Base-by-base conservation (phyloP, 2,113 vertebrate species). In the Eclectus roratus region DNA sequence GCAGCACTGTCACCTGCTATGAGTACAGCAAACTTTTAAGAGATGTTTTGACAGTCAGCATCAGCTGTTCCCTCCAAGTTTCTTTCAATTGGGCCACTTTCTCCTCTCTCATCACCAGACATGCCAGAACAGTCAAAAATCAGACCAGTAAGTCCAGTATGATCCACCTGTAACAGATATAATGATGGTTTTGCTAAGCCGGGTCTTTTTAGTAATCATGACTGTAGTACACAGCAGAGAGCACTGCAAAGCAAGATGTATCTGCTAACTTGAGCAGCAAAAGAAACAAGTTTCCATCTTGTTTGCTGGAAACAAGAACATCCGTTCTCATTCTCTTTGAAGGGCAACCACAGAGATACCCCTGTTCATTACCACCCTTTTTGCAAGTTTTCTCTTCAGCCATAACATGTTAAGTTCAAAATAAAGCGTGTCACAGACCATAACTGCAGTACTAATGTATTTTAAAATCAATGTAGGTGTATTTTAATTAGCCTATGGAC, bases 121-220 rank as follows among this genome's bases (percentile, higher is more conserved):
- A 76, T 77, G 10, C 17, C 3, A 4, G 31, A 85, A 69, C 35
- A 88, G 71, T 55, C 52, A 29, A 68, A 88, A 93, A 37, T 3
- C 5, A 1, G 35, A 68, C 56, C 24, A 50, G 61, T 68, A 68
- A 87, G 19, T 39, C 39, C 0, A 0, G 1, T 10, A 60, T 28
- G 61, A 69, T n/a, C 33, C 53, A 61, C 19, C 24, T 3, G 0
- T 44, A 79, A 0, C 2, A 1, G 12, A 76, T 13, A 43, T 2
- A 9, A 2, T 76, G 27, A 47, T 23, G 20, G 41, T 29, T 79
- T 83, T 52, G 31, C 19, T 43, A 31, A n/a, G 10, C 8, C 23
- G 37, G 4, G 17, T 60, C 47, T 72, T 90, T 52, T 61, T 43
- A 82, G 76, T 19, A 41, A 41, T 37, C 39, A 55, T 2, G 1